phyloP scores from a whole-genome alignment of 2,797 vertebrate species.

The Euthynnus affinis region DNA sequence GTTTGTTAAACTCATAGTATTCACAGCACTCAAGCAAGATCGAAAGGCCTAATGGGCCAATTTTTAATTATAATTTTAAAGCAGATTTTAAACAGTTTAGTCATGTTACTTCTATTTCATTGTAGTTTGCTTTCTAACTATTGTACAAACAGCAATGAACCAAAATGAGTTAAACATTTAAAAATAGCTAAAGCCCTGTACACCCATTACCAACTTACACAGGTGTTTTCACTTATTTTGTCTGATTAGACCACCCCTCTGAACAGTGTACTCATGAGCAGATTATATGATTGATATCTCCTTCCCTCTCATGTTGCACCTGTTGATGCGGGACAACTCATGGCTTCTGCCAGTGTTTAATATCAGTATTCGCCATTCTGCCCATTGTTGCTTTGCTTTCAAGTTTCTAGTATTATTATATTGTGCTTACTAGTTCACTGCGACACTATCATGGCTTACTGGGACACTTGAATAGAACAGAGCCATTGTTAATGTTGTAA shows the following conservation, averaged over 20 bases:
- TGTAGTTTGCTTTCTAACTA: not conserved
- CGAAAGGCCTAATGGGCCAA: not conserved
- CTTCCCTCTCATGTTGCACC: no score
- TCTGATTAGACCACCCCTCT: no score
- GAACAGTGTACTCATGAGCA: no score
- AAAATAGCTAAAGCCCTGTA: not conserved
- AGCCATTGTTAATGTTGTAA: no score
- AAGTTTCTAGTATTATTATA: no score
- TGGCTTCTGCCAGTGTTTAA: not conserved
- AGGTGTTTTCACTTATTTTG: no score
- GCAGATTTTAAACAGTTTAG: not conserved
- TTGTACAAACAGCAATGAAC: not conserved
- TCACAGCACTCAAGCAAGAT: not conserved
- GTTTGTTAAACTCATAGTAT: conserved; percentile 21
- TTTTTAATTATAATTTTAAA: not conserved
- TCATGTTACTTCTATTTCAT: not conserved
- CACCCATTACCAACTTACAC: no score
- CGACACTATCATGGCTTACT: no score
- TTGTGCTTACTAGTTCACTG: no score
- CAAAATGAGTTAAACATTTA: conserved; percentile 5
- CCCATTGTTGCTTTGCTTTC: no score
- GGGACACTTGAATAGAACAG: no score
- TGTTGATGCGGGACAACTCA: not conserved
- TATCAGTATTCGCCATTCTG: not conserved
- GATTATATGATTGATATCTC: no score